Conservation (phyloP, 2,113 vertebrate genomes). For the Gallinago paraguaiae region DNA sequence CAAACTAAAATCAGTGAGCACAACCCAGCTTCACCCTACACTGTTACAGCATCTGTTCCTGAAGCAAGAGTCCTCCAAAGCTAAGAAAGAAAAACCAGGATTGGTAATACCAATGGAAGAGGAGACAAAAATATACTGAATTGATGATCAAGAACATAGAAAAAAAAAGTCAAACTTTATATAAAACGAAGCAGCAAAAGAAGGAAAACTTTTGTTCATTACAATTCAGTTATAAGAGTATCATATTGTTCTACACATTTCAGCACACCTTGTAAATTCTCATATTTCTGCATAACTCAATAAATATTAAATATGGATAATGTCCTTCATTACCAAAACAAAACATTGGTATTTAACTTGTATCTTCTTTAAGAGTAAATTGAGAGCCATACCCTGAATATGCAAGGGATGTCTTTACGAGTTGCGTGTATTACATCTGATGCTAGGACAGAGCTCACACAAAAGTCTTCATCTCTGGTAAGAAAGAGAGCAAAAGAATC, state of each 20-base stretch:
- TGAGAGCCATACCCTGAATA: slow-evolving; percentile 88
- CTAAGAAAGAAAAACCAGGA: neutral
- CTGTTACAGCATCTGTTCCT: neutral
- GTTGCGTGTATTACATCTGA: slow-evolving; percentile 96
- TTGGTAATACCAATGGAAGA: neutral
- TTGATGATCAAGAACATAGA: neutral
- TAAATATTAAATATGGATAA: neutral
- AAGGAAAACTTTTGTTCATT: neutral
- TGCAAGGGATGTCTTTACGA: slow-evolving; percentile 94
- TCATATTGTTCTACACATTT: neutral
- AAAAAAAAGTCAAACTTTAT: neutral
- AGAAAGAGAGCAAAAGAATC: slow-evolving; percentile 21
- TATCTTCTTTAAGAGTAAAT: neutral
- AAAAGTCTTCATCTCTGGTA: slow-evolving; percentile 92
- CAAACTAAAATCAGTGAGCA: neutral
- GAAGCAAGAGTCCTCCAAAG: neutral
- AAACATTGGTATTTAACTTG: neutral
- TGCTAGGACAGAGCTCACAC: slow-evolving; percentile 92
- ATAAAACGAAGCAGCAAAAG: neutral
- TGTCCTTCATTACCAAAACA: neutral
- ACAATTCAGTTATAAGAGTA: neutral
- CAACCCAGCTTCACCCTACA: neutral
- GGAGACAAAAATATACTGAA: neutral
- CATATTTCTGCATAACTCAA: neutral
- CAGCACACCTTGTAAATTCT: neutral